Conservation (phyloP, 2,888 invertebrate genomes). For the Ichneumoninae sp. region DNA sequence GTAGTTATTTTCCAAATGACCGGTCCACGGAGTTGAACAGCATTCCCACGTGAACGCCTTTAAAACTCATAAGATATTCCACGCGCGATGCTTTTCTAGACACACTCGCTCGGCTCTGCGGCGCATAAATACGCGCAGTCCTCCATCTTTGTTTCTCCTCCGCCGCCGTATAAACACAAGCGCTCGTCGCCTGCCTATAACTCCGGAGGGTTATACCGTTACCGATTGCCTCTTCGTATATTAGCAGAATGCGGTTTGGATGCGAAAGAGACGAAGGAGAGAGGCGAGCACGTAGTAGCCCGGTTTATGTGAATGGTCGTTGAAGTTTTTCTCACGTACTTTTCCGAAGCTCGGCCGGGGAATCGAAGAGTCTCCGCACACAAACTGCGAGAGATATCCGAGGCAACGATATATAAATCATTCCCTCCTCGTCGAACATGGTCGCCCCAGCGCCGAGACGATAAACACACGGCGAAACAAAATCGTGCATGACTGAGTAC, state of each 20-base stretch:
- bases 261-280: conserved; percentile 28
- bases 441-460: not conserved
- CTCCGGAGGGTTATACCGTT: conserved; percentile 50
- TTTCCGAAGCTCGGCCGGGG: not conserved
- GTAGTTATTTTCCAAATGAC: conserved; percentile 21
- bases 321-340: conserved; percentile 47
- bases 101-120: conserved; percentile 64
- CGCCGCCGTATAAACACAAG: not conserved
- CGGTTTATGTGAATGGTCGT: conserved; percentile 8
- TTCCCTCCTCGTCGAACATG: not conserved
- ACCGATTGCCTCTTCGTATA: conserved; percentile 53
- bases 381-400: not conserved
- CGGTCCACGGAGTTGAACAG: conserved; percentile 18
- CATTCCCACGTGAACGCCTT: conserved; percentile 60
- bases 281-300: not conserved
- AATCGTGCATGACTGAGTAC: not conserved
- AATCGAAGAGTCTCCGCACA: conserved; percentile 2
- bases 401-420: not conserved
- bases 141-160: not conserved
- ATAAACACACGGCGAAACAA: conserved; percentile 9
- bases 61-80: conserved; percentile 74
- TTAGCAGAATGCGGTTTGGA: conserved; percentile 53
- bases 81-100: conserved; percentile 71
- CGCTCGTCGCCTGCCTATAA: conserved; percentile 20
- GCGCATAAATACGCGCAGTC: conserved; percentile 52